A percentile compares a stretch with the other conserved stretches of the same genome.
phyloP scores from a whole-genome alignment of 2,797 vertebrate genomes.

The Muscicapa striata region DNA sequence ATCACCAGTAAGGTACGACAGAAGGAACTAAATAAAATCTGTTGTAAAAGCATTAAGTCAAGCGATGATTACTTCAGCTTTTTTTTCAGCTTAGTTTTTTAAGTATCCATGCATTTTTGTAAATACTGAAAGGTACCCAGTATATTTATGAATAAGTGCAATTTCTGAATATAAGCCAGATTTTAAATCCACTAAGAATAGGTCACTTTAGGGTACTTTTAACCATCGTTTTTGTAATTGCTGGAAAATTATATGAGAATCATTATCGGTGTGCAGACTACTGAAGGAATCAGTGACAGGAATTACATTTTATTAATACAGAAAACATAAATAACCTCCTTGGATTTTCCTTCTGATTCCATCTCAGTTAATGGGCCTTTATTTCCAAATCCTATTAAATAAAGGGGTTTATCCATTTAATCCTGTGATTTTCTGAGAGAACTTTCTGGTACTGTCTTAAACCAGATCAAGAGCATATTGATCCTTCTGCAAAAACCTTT shows the following conservation, averaged over 20 bases:
- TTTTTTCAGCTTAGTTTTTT: not conserved
- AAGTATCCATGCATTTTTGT: not conserved
- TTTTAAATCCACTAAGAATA: not conserved
- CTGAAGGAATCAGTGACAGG: not conserved
- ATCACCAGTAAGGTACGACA: not conserved
- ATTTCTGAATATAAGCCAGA: not conserved
- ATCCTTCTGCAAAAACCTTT: not conserved
- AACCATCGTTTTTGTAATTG: not conserved
- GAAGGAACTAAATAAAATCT: not conserved
- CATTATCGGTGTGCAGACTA: not conserved
- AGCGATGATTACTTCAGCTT: not conserved
- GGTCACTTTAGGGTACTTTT: not conserved
- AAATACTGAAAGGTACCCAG: not conserved
- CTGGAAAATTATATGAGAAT: not conserved
- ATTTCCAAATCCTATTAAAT: not conserved
- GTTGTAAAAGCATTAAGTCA: not conserved
- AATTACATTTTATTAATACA: not conserved
- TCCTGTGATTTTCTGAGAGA: not conserved
- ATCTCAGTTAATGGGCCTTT: not conserved
- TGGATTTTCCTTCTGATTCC: not conserved
- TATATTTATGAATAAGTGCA: not conserved
- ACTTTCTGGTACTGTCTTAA: not conserved
- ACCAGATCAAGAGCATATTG: not conserved
- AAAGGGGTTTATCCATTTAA: not conserved
- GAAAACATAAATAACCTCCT: not conserved